These are phyloP conservation scores for Chrysodeixis includens DNA, from an alignment of 2,888 invertebrate species.

Conservation along the genomic window DNA sequence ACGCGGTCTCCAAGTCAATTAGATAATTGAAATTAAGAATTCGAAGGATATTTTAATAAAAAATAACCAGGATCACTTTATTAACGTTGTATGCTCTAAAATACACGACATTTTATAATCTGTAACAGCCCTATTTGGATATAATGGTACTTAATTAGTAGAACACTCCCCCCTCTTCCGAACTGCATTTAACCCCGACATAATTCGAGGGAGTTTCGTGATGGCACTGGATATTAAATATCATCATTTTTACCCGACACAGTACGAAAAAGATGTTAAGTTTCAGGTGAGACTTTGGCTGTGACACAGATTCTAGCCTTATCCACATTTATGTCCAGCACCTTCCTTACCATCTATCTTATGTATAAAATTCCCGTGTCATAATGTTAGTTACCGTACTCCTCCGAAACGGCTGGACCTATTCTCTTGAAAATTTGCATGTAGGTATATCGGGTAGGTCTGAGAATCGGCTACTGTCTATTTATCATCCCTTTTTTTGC, in stretches of 20 bases:
- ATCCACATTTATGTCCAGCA: too few relatives aligned
- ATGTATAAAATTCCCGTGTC: too few relatives aligned
- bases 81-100: background rate
- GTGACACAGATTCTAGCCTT: background rate
- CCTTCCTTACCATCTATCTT: too few relatives aligned
- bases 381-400: too few relatives aligned
- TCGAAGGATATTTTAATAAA: background rate
- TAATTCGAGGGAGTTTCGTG: constrained; percentile 29
- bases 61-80: background rate
- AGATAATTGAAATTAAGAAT: too few relatives aligned
- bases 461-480: too few relatives aligned
- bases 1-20: too few relatives aligned
- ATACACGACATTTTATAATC: background rate
- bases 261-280: too few relatives aligned
- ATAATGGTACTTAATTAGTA: constrained; percentile 56
- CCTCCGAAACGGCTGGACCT: too few relatives aligned
- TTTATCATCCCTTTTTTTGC: too few relatives aligned
- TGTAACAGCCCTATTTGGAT: constrained; percentile 20
- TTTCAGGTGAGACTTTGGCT: background rate
- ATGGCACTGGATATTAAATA: constrained; percentile 27
- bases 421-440: too few relatives aligned
- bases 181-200: constrained; percentile 35
- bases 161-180: constrained; percentile 41
- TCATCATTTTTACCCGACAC: constrained; percentile 10
- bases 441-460: too few relatives aligned